phyloP scores from a whole-genome alignment of 1,140 invertebrate species.

The Pararge aegeria region DNA sequence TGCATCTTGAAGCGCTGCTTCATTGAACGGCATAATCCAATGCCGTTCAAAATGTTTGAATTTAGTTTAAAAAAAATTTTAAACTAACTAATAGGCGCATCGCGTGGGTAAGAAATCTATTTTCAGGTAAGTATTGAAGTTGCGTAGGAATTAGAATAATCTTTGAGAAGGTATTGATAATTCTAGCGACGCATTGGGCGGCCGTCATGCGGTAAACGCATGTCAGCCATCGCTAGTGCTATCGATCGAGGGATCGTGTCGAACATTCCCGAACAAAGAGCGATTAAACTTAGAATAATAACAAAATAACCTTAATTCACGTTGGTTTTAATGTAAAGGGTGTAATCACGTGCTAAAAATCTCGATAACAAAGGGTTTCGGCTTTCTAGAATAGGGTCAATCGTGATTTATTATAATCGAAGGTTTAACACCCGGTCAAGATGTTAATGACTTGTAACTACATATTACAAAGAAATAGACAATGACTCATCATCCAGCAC shows the following conservation, averaged over 20 bases:
- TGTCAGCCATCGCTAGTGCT: conserved; percentile 25
- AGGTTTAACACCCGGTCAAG: background rate
- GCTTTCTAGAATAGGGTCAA: background rate
- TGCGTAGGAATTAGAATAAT: no score
- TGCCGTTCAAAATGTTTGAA: no score
- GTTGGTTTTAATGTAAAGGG: background rate
- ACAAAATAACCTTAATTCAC: background rate
- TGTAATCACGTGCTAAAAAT: background rate
- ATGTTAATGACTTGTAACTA: background rate
- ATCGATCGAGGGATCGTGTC: conserved; percentile 7
- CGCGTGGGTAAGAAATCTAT: no score
- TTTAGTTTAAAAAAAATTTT: no score
- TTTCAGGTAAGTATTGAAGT: background rate
- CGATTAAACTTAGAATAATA: background rate
- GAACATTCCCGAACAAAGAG: conserved; percentile 29
- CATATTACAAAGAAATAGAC: background rate
- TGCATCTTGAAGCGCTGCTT: no score
- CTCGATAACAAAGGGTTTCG: no score
- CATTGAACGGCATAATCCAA: no score
- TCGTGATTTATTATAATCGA: background rate
- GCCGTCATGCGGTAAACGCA: conserved; percentile 24
- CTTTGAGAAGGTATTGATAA: no score
- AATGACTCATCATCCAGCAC: background rate
- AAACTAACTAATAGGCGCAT: no score
- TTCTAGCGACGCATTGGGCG: no score